A percentile compares a stretch with the other conserved stretches of the same genome.
phyloP scores from a whole-genome alignment of 2,797 vertebrate genomes.

The Takifugu ocellatus region DNA sequence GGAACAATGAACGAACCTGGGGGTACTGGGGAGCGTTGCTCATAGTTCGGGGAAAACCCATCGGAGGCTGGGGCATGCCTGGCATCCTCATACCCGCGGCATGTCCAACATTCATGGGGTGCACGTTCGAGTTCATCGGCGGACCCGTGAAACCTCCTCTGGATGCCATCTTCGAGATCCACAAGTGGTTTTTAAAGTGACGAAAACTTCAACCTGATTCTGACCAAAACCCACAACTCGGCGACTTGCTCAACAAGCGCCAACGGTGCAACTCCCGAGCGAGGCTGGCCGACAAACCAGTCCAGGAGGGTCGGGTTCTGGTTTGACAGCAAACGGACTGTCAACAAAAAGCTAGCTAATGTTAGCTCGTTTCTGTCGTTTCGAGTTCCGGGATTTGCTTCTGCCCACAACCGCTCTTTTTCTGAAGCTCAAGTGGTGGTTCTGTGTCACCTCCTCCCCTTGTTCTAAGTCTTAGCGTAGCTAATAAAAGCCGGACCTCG shows the following conservation, averaged over 20 bases:
- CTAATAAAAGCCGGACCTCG: conserved; percentile 19
- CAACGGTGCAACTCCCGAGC: background rate
- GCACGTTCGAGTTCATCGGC: conserved; percentile 66
- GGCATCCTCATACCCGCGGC: conserved; percentile 69
- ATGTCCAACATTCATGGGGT: conserved; percentile 66
- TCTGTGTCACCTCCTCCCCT: conserved; percentile 37
- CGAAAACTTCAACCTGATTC: conserved; percentile 19
- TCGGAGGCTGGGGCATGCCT: conserved; percentile 63
- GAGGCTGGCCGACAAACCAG: background rate
- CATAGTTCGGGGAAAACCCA: conserved; percentile 70
- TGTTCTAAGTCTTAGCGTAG: background rate
- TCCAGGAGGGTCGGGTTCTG: conserved; percentile 9
- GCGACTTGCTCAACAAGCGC: background rate
- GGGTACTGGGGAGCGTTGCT: conserved; percentile 62
- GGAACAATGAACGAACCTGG: conserved; percentile 57
- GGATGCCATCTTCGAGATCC: conserved; percentile 68
- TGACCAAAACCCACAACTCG: background rate
- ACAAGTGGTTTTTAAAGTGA: conserved; percentile 48
- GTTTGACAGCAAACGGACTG: conserved; percentile 61
- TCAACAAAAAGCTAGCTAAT: conserved; percentile 68
- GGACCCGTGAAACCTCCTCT: conserved; percentile 71
- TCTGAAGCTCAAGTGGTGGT: conserved; percentile 13
- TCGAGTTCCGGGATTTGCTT: conserved; percentile 62
- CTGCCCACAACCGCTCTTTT: conserved; percentile 24
- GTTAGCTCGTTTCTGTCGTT: conserved; percentile 49